Base-by-base conservation (phyloP, 2,888 invertebrate species). In the Eudasyphora cyanicolor region DNA sequence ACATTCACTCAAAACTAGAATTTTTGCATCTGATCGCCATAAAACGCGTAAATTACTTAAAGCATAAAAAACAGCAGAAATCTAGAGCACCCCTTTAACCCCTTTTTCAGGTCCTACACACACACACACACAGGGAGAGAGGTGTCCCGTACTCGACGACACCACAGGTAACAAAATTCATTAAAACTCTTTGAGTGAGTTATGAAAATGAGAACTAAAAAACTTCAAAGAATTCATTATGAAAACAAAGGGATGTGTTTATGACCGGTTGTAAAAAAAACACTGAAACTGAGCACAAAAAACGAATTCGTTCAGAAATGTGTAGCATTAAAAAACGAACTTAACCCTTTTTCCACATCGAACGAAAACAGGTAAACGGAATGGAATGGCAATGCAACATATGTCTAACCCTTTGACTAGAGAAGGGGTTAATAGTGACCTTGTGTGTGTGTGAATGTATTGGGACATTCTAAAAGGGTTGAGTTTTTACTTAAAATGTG, bases 11-110 rank as follows among this genome's bases (percentile, higher is more conserved):
- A 62, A 51, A 14, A 5, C 32, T 1, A 6, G 3, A 8, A 57
- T 17, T 19, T 71, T 38, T 2, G 0, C 70, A 45, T 54, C 19
- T 38, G 38, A 67, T 42, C 27, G 62, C 51, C 75, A 76, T 74
- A 75, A 75, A 75, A 67, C 57, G 24, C 62, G 21, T 54, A 71
- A 80, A 80, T 38, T 62, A 62, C 29, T 62, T 51, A 80, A 51
- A 74, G 7, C 19, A 27, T 75, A 60, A 80, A 80, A 71, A 81
- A 80, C 54, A 62, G 32, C 12, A 51, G 38, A 76, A 69, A 76
- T 76, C 71, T 71, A 21, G 32, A 51, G 51, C 27, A 75, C n/a
- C 10, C 1, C 2, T 17, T 27, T 42, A n/a, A 32, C 29, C 45
- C 49, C 32, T 74, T 45, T n/a, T 14, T 10, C n/a, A 4, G 8